Evolutionary conservation across 2,888 invertebrate genomes (phyloP), one percentile per base, ranked within the genome.

Genomic region (Agonum fuliginosum): DNA sequence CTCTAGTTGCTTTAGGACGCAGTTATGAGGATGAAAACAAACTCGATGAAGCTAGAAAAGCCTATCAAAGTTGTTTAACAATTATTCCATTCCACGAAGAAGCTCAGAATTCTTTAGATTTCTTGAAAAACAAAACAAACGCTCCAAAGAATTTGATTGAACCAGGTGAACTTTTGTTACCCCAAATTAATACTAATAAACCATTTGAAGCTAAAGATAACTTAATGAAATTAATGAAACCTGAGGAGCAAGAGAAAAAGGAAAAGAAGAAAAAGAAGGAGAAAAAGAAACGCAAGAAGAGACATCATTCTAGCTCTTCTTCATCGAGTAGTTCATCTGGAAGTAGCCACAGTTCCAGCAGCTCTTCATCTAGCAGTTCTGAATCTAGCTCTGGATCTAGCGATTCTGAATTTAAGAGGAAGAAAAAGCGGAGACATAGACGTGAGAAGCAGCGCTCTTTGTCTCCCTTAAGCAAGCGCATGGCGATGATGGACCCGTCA

Each of bases 11-110:
- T 0, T 88, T 95, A 67, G 97, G 96, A 34, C 91, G 95, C 65
- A 96, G 95, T 84, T 95, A 94, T 84, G 96, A 96, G 84, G 95
- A 95, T 82, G 95, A 95, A 81, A 94, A 94, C 83, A 95, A 95
- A 82, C 91, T 94, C 71, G 93, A 95, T 1, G 95, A 96, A 81
- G 96, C 96, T 0, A 90, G 94, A 76, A 95, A 95, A 82, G 94
- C 95, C 0, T 96, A 96, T 82, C 93, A 93, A 83, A 94, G 94
- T 84, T 96, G 96, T 84, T 87, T 96, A 67, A 91, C 92, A 3
- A 93, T 96, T 67, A 93, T 94, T 83, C 95, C 96, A 0, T 94
- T 93, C 84, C 96, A 96, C 85, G 95, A 95, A 82, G 96, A 96
- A 84, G 96, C 96, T 0, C 92, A 94, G 82, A 93, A 94, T 83